Conservation (phyloP, 2,113 vertebrate genomes). For the Ceyx cyanopectus region DNA sequence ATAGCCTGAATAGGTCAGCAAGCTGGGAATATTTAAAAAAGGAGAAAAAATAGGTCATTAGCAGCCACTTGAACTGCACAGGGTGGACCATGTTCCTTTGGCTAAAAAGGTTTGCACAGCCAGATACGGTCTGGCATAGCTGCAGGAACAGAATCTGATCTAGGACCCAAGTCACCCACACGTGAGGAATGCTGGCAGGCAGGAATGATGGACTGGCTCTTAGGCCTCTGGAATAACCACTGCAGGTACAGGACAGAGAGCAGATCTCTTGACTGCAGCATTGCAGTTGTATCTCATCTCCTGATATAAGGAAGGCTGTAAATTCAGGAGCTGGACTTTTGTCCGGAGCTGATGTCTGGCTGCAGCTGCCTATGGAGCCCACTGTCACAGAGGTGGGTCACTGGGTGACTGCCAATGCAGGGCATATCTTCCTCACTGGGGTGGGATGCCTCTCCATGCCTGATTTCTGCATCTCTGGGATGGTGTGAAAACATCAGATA, state of each 20-base stretch:
- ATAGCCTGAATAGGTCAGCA: not conserved
- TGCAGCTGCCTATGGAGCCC: not conserved
- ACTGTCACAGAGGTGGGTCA: rapidly evolving
- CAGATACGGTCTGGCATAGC: not conserved
- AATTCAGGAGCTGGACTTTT: not conserved
- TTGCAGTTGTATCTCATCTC: not conserved
- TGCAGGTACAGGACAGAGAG: not conserved
- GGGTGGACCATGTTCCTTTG: not conserved
- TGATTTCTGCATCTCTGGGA: not conserved
- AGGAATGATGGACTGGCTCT: rapidly evolving
- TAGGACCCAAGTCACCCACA: not conserved
- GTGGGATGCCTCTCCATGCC: rapidly evolving
- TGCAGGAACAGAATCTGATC: not conserved
- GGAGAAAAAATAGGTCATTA: not conserved
- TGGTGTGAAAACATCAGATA: not conserved
- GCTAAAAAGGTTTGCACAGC: not conserved
- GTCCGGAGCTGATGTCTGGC: not conserved
- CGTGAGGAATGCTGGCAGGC: not conserved
- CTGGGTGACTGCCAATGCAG: not conserved
- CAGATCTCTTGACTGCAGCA: not conserved
- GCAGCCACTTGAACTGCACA: not conserved
- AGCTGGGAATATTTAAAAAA: not conserved
- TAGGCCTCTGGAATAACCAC: not conserved
- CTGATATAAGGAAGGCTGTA: not conserved
- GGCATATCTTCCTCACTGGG: rapidly evolving